Conservation (phyloP, 2,113 vertebrate genomes). For the Tragelaphus buxtoni region DNA sequence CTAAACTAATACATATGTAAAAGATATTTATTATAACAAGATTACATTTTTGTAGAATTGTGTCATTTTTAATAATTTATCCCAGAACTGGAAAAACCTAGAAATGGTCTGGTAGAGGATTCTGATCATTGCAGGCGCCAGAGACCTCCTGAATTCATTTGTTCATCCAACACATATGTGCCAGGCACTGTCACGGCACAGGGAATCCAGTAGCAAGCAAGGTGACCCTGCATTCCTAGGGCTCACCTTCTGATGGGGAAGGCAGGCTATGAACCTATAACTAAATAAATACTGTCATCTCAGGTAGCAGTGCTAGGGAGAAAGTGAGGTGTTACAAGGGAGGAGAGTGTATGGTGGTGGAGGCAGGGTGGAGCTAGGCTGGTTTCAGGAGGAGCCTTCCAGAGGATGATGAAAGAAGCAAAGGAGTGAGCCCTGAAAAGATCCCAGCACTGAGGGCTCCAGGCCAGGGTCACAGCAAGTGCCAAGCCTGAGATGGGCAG, state of each 20-base stretch:
- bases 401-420: neutral
- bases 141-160: neutral
- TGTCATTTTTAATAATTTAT: neutral
- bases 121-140: neutral
- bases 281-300: neutral
- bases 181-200: neutral
- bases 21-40: neutral
- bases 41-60: neutral
- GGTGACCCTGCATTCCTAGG: neutral
- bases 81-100: neutral
- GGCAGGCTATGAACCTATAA: neutral
- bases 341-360: rapidly evolving
- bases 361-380: rapidly evolving
- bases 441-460: neutral
- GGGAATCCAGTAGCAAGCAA: neutral
- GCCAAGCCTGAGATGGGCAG: neutral
- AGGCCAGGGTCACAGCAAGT: neutral
- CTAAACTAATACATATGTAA: neutral
- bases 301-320: neutral
- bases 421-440: neutral
- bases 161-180: neutral
- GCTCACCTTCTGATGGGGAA: neutral
- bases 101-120: neutral
- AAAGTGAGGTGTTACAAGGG: neutral
- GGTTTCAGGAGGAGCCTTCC: neutral